Conservation (phyloP, 2,888 invertebrate genomes). For the Drosophila suboccidentalis region DNA sequence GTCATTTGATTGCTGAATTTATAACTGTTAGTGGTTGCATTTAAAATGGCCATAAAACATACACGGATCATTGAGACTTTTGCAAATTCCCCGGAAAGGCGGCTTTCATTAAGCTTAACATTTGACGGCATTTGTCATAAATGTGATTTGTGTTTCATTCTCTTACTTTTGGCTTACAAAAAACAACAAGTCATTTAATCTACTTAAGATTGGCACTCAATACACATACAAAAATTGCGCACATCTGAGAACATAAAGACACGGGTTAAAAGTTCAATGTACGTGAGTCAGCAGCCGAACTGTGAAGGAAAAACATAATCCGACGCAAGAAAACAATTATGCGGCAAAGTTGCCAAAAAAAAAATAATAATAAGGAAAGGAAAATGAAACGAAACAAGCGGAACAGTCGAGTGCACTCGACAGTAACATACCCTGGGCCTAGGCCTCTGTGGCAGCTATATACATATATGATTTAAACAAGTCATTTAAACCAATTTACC, state of each 20-base stretch:
- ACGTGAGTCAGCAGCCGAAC: constrained; percentile 63
- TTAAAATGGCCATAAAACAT: constrained; percentile 42
- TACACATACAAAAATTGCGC: constrained; percentile 29
- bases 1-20: constrained; percentile 61
- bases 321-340: constrained; percentile 67
- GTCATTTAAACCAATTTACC: too few species aligned
- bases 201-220: constrained; percentile 69
- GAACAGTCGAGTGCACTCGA: too few species aligned
- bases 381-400: constrained; percentile 10
- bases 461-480: too few species aligned
- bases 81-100: constrained; percentile 4
- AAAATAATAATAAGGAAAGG: background rate
- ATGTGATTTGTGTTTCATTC: constrained; percentile 68
- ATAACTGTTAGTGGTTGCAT: constrained; percentile 36
- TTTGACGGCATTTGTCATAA: constrained; percentile 68
- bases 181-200: constrained; percentile 76
- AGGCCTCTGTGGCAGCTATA: too few species aligned
- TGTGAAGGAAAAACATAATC: constrained; percentile 41
- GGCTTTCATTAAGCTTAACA: constrained; percentile 32
- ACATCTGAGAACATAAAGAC: constrained; percentile 24
- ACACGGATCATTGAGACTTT: constrained; percentile 7
- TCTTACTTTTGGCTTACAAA: constrained; percentile 30
- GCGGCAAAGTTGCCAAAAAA: constrained; percentile 58
- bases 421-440: too few species aligned
- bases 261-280: constrained; percentile 76